phyloP scores from a whole-genome alignment of 35 echinoderm and acorn worm genomes.

The Acanthaster planci region DNA sequence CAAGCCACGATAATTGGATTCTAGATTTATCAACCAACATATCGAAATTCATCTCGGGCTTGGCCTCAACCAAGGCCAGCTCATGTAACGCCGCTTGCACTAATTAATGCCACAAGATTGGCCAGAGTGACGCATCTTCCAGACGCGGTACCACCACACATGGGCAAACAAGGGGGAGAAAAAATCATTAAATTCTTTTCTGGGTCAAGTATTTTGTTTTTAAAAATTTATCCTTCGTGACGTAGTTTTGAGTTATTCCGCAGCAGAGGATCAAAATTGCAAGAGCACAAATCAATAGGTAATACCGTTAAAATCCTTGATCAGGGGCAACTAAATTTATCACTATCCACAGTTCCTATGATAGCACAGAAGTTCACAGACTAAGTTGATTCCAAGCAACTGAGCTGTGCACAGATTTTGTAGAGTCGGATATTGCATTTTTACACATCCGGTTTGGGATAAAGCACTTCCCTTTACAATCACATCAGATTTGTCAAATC shows the following conservation, averaged over 20 bases:
- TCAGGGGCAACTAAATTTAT: too few relatives aligned
- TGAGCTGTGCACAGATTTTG: too few relatives aligned
- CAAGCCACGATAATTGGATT: conserved; percentile 31
- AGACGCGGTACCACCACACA: background rate
- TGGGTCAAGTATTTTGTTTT: conserved; percentile 24
- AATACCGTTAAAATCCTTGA: conserved; percentile 6
- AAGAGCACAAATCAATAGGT: background rate
- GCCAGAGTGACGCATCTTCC: conserved; percentile 9
- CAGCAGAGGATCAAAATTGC: background rate
- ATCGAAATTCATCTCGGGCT: conserved; percentile 33
- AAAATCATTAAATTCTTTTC: background rate
- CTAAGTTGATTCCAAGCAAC: too few relatives aligned
- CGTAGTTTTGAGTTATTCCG: background rate
- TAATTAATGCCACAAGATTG: conserved; percentile 34
- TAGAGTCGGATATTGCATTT: too few relatives aligned
- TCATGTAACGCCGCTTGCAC: conserved; percentile 25
- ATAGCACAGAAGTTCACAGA: too few relatives aligned
- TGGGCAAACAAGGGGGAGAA: background rate
- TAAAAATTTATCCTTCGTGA: conserved; percentile 2
- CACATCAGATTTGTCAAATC: too few relatives aligned
- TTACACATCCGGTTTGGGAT: too few relatives aligned
- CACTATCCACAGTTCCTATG: too few relatives aligned
- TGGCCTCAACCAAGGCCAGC: background rate
- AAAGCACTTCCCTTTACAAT: too few relatives aligned
- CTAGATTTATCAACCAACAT: conserved; percentile 34